phyloP scores from a whole-genome alignment of 1,140 invertebrate genomes.

The Psix sp. region DNA sequence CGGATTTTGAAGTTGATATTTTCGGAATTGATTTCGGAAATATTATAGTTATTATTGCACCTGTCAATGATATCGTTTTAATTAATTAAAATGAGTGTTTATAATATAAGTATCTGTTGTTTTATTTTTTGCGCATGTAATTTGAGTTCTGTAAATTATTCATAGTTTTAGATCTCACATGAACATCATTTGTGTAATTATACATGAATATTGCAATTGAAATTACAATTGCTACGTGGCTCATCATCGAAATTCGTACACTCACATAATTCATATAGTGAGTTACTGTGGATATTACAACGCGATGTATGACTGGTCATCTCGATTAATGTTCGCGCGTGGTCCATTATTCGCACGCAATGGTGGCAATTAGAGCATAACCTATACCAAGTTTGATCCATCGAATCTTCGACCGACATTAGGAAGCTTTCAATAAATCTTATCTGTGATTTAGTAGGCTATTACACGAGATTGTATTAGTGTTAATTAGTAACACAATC shows the following conservation, averaged over 20 bases:
- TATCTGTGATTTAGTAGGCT: slow-evolving; percentile 17
- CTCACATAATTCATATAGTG: slow-evolving; percentile 15
- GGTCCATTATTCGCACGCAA: slow-evolving; percentile 57
- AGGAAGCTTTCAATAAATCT: slow-evolving; percentile 32
- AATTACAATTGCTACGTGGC: too few relatives aligned
- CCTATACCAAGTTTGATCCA: slow-evolving; percentile 30
- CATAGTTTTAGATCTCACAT: too few relatives aligned
- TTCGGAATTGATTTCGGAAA: too few relatives aligned
- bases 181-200: too few relatives aligned
- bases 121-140: too few relatives aligned
- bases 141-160: too few relatives aligned
- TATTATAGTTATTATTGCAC: slow-evolving; percentile 3
- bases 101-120: too few relatives aligned
- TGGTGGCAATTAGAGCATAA: slow-evolving; percentile 56
- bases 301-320: slow-evolving; percentile 41
- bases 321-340: slow-evolving; percentile 50
- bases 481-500: slow-evolving; percentile 24
- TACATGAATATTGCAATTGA: too few relatives aligned
- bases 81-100: too few relatives aligned
- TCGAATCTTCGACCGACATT: slow-evolving; percentile 47
- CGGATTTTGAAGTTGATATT: too few relatives aligned
- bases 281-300: slow-evolving; percentile 23
- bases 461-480: slow-evolving; percentile 23
- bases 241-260: too few relatives aligned
- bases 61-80: too few relatives aligned